Conservation (phyloP, 2,113 vertebrate genomes). For the Mugil cephalus region DNA sequence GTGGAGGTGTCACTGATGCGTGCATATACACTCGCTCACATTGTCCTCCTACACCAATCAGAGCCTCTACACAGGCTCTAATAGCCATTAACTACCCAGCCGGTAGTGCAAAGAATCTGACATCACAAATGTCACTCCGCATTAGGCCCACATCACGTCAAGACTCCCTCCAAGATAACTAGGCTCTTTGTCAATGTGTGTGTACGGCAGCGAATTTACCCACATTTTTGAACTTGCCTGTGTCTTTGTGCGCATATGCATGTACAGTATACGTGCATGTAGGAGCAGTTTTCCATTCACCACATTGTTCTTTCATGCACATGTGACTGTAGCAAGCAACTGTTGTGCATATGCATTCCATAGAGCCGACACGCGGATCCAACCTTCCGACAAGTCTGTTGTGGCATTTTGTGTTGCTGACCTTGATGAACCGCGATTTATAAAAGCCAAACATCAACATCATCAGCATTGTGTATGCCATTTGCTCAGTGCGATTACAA, state of each 20-base stretch:
- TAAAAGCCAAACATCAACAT: constrained; percentile 31
- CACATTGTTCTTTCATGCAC: constrained; percentile 3
- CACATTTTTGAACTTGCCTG: constrained; percentile 10
- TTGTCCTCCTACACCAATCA: constrained; percentile 67
- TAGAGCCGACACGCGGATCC: neutral
- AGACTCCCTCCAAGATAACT: constrained; percentile 64
- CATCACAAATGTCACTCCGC: constrained; percentile 76
- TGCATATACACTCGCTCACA: constrained; percentile 48
- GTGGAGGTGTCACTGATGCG: constrained; percentile 33
- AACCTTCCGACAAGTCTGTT: constrained; percentile 2
- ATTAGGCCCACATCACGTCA: constrained; percentile 71
- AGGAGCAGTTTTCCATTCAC: neutral
- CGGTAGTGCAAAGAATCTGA: constrained; percentile 82
- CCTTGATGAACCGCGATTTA: constrained; percentile 26
- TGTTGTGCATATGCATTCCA: neutral
- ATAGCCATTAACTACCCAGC: constrained; percentile 79
- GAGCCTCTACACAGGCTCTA: constrained; percentile 56
- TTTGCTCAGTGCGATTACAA: constrained; percentile 19
- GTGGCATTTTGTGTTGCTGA: neutral
- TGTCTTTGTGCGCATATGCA: constrained; percentile 8
- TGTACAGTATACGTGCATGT: neutral
- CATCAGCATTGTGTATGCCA: constrained; percentile 2
- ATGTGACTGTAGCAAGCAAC: neutral
- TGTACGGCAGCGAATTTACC: neutral
- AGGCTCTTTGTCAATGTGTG: constrained; percentile 35